Evolutionary conservation across 2,797 vertebrate genomes (phyloP).

Genomic region (Australoheros facetus): DNA sequence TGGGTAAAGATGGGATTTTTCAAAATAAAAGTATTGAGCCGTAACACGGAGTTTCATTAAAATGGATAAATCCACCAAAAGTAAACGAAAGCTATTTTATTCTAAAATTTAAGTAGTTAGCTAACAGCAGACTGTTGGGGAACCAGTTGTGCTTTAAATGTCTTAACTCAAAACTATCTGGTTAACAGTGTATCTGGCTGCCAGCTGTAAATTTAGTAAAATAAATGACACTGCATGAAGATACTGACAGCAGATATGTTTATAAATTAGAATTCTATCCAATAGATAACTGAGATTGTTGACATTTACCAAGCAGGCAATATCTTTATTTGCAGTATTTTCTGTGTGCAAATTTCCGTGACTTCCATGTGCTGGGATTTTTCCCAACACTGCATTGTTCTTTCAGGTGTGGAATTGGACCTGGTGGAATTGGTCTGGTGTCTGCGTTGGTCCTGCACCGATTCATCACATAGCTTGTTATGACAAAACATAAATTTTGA

Average conservation of each 20-base stretch:
- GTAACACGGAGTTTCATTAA: not conserved
- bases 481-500: not conserved
- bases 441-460: not conserved
- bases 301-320: not conserved
- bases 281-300: not conserved
- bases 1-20: not conserved
- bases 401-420: not conserved
- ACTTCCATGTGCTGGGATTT: not conserved
- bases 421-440: not conserved
- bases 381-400: not conserved
- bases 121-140: too few relatives aligned
- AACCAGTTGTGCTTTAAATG: not conserved
- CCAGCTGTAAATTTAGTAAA: not conserved
- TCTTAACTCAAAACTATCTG: too few relatives aligned
- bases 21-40: constrained; percentile 3
- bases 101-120: not conserved
- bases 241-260: not conserved
- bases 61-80: not conserved
- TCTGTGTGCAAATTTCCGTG: constrained; percentile 31
- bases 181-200: not conserved
- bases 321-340: constrained; percentile 47
- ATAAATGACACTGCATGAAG: not conserved
- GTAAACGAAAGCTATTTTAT: too few relatives aligned
- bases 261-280: not conserved
- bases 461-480: not conserved